Evolutionary conservation across 2,797 vertebrate genomes (phyloP).

Genomic region (Pyrocephalus nanus): DNA sequence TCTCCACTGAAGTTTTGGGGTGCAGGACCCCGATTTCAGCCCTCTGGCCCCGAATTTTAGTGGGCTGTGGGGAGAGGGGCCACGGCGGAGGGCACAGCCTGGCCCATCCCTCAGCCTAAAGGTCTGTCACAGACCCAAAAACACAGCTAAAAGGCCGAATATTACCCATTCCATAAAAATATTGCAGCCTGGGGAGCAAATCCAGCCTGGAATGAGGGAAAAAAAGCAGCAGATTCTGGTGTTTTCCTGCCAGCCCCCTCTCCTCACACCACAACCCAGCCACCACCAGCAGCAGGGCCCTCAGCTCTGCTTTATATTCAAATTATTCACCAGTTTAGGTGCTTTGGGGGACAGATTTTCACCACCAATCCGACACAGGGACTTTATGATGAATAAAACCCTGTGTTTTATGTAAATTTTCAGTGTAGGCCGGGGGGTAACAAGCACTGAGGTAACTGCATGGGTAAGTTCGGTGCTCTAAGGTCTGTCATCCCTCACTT

Average conservation of each 20-base stretch:
- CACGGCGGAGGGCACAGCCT: accelerated
- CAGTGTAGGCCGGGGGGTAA: accelerated
- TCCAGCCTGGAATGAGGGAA: background rate
- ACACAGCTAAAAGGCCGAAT: accelerated
- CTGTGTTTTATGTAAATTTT: accelerated
- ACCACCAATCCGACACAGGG: accelerated
- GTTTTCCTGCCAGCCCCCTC: background rate
- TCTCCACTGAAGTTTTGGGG: background rate
- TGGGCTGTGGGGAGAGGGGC: accelerated
- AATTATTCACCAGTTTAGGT: accelerated
- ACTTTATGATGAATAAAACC: background rate
- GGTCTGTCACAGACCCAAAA: background rate
- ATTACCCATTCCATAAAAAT: accelerated
- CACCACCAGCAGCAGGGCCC: accelerated
- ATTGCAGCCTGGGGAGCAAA: accelerated
- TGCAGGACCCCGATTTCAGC: accelerated
- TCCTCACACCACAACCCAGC: background rate
- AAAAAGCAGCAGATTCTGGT: background rate
- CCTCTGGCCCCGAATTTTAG: background rate
- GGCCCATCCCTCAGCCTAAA: accelerated
- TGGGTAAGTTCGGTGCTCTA: accelerated
- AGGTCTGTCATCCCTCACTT: background rate
- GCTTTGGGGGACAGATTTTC: accelerated
- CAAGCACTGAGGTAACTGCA: background rate
- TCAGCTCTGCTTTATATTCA: accelerated